These are phyloP conservation scores for Orchestes rusci DNA, from an alignment of 2,888 invertebrate genomes.

Conservation along the genomic window DNA sequence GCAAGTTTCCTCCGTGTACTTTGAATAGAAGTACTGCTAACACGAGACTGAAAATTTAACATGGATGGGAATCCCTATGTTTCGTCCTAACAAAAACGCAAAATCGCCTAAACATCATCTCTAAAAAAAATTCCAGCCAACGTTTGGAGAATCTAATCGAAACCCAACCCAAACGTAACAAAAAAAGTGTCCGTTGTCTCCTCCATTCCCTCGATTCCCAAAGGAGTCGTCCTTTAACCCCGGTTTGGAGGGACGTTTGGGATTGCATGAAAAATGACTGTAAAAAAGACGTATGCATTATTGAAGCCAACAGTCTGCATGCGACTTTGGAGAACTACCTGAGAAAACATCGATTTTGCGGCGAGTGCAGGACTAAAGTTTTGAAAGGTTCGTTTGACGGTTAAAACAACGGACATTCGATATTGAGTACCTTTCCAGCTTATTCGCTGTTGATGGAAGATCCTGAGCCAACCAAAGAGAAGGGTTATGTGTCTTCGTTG, in stretches of 20 bases:
- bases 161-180: conserved; percentile 73
- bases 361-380: conserved; percentile 90
- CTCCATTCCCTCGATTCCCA: conserved; percentile 87
- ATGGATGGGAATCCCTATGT: too few relatives aligned
- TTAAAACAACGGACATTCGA: not conserved
- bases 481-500: conserved; percentile 79
- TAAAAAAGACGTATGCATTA: conserved; percentile 76
- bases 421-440: conserved; percentile 46
- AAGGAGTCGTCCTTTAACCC: conserved; percentile 61
- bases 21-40: too few relatives aligned
- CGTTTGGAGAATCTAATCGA: conserved; percentile 71
- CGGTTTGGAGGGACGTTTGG: conserved; percentile 79
- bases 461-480: conserved; percentile 75
- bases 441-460: conserved; percentile 83
- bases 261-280: conserved; percentile 75
- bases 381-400: conserved; percentile 39
- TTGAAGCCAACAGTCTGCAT: conserved; percentile 77
- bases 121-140: conserved; percentile 47
- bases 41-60: too few relatives aligned
- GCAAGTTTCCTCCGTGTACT: too few relatives aligned
- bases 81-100: too few relatives aligned
- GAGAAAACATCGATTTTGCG: conserved; percentile 88
- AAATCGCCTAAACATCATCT: too few relatives aligned
- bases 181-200: conserved; percentile 82
- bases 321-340: conserved; percentile 85